Conservation (phyloP, 2,797 vertebrate species). For the Manis javanica region DNA sequence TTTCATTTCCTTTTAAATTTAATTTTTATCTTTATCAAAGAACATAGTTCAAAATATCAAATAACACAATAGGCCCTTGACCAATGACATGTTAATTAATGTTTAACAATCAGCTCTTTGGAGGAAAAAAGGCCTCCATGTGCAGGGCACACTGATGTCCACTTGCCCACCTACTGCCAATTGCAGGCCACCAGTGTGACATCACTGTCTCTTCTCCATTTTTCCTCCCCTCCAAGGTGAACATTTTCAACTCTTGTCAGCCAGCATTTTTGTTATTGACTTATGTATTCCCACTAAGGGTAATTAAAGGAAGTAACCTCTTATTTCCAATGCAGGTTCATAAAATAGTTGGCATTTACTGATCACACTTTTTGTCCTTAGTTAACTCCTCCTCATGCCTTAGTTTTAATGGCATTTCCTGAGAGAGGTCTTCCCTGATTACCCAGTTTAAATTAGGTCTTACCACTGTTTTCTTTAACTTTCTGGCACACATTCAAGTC, state of each 20-base stretch:
- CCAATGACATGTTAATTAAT: background rate
- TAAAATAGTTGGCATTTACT: background rate
- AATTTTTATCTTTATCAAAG: background rate
- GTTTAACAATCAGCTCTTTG: background rate
- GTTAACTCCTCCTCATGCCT: slow-evolving; percentile 27
- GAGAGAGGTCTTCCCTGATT: slow-evolving; percentile 17
- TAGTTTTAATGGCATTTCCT: slow-evolving; percentile 50
- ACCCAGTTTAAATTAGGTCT: slow-evolving; percentile 45
- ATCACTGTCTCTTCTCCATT: background rate
- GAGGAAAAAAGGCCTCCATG: background rate
- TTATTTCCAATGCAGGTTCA: background rate
- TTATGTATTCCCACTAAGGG: background rate
- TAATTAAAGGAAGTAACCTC: background rate
- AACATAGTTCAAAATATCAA: slow-evolving; percentile 22
- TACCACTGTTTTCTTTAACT: slow-evolving; percentile 45
- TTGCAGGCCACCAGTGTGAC: background rate
- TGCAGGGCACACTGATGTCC: background rate
- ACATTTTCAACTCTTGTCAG: background rate
- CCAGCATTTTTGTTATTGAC: background rate
- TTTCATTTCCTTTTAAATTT: slow-evolving; percentile 7
- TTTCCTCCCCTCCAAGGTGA: background rate
- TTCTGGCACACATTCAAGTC: slow-evolving; percentile 11
- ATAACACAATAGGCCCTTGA: background rate
- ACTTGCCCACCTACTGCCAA: background rate
- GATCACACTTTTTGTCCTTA: slow-evolving; percentile 31